phyloP scores from a whole-genome alignment of 2,888 invertebrate species.

The Sminthurinus aureus region DNA sequence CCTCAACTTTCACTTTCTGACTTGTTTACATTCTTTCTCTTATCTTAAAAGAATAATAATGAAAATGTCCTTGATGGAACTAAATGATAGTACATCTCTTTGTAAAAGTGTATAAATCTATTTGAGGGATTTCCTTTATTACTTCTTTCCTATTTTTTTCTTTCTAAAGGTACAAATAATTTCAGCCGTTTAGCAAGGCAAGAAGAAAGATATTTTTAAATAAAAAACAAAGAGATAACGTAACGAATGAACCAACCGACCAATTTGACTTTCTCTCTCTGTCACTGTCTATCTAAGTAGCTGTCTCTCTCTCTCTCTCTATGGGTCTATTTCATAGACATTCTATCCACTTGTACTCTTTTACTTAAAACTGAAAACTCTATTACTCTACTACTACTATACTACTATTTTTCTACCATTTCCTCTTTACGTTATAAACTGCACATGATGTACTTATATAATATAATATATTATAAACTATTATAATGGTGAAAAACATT shows the following conservation, averaged over 20 bases:
- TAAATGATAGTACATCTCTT: background rate
- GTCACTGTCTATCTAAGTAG: constrained; percentile 14
- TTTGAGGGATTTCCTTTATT: constrained; percentile 22
- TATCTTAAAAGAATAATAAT: too few relatives aligned
- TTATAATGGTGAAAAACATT: too few relatives aligned
- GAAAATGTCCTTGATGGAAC: too few relatives aligned
- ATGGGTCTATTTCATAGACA: too few relatives aligned
- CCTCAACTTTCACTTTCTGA: background rate
- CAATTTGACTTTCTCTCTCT: constrained; percentile 37
- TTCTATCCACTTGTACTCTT: too few relatives aligned
- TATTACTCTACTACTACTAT: background rate
- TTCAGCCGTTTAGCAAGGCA: constrained; percentile 56
- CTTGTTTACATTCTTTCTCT: background rate
- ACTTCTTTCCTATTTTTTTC: constrained; percentile 23
- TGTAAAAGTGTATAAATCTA: background rate
- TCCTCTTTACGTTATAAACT: background rate
- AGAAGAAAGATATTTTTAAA: constrained; percentile 33
- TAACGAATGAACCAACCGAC: constrained; percentile 3
- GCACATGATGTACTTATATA: background rate
- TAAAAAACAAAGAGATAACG: constrained; percentile 30
- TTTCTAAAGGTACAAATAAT: constrained; percentile 56
- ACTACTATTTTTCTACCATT: background rate
- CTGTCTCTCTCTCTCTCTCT: constrained; percentile 12
- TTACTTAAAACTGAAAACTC: too few relatives aligned
- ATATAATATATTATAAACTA: too few relatives aligned